Conservation (phyloP, 2,797 vertebrate genomes). For the Chelidonichthys spinosus region DNA sequence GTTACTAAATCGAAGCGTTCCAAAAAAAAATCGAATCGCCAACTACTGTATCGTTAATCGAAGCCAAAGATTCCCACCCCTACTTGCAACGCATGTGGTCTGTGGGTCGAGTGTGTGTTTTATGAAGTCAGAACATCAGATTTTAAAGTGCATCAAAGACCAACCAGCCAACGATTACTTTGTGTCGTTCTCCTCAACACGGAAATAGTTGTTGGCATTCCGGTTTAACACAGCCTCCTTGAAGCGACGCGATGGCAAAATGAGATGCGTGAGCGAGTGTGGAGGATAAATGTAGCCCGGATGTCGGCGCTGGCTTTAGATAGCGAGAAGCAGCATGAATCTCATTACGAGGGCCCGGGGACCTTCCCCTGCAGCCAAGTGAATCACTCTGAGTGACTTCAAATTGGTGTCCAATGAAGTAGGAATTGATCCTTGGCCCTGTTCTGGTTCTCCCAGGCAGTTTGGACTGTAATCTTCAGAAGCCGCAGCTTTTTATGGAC, state of each 20-base stretch:
- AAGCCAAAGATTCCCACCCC: no score
- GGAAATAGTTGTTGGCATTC: constrained; percentile 26
- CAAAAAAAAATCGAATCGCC: no score
- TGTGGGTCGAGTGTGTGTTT: not conserved
- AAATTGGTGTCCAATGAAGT: constrained; percentile 84
- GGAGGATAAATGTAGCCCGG: constrained; percentile 73
- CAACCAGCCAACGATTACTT: not conserved
- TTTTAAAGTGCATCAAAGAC: not conserved
- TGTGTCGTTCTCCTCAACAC: not conserved
- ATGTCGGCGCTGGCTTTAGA: constrained; percentile 79
- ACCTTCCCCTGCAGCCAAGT: constrained; percentile 78
- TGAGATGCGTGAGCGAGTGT: constrained; percentile 58
- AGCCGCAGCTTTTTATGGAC: constrained; percentile 61
- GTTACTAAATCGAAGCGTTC: no score
- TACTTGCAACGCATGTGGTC: not conserved
- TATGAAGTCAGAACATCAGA: not conserved
- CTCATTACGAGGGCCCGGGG: constrained; percentile 79
- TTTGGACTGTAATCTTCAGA: constrained; percentile 68
- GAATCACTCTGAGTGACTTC: constrained; percentile 83
- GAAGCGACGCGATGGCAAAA: constrained; percentile 31
- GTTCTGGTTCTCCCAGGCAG: constrained; percentile 73
- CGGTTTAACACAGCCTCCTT: constrained; percentile 20
- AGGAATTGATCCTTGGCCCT: constrained; percentile 82
- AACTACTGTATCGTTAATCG: no score
- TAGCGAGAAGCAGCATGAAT: constrained; percentile 78